Base-by-base conservation (phyloP, 1,140 invertebrate species). In the Colletes gigas region DNA sequence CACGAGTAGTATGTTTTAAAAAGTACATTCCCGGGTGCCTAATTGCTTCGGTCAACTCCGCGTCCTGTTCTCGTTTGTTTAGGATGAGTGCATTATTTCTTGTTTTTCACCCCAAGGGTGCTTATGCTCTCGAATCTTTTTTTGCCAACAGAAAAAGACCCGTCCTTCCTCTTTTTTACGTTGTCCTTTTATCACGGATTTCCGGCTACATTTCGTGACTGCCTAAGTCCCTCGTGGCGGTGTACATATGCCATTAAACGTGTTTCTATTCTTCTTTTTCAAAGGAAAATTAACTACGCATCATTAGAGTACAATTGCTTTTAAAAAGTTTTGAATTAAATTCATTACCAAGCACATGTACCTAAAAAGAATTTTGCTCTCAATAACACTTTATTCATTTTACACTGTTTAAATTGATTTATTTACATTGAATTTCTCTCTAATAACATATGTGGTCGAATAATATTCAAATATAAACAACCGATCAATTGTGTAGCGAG, bases 61-160 rank as follows among this genome's bases (percentile, higher is more conserved):
- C 65, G 63, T 59, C 52, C 41, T 69, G 44, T 6, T 69, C 55
- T 68, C 65, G 21, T 77, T 69, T 77, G 65, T 68, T 69, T 65
- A 69, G 54, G 21, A 19, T 77, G 15, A 44, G 41, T 77, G 65
- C 50, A 69, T 69, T 77, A 77, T 69, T 65, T 77, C 65, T 4
- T 59, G 21, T 60, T 70, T 78, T 78, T 59, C 75, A 70, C 21
- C 44, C 44, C 12, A 1, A 60, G 54, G 39, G 74, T 68, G 19
- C 12, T 55, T 59, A 21, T 17, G 19, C 65, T 57, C 39, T 52
- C 15, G 17, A 50, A 74, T 7, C 47, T 77, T 71, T 71, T 30
- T 67, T 59, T n/a, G 15, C 19, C 17, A 1, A 1, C 41, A 7
- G n/a, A 19, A 68, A 2, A 50, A 59, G 44, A 15, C 14, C 14